Evolutionary conservation across 2,888 invertebrate species (phyloP).

Genomic region (Philonicus albiceps): DNA sequence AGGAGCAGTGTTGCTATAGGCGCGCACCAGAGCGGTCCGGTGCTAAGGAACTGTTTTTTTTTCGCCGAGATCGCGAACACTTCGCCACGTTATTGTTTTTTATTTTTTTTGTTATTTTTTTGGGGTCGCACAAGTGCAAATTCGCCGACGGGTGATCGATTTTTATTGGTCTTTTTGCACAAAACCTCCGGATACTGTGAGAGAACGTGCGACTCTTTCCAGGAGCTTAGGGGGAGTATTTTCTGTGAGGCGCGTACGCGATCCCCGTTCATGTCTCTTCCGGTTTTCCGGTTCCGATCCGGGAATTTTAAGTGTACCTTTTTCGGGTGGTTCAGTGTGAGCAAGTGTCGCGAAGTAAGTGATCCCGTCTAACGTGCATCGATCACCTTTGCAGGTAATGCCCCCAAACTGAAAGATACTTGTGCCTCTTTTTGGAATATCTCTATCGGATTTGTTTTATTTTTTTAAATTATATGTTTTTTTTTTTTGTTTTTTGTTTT

Average conservation of each 20-base stretch:
- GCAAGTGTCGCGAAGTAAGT: not conserved
- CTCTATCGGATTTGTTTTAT: not conserved
- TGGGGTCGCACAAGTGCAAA: not conserved
- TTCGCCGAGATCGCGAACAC: not conserved
- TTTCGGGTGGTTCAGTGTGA: not conserved
- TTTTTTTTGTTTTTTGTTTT: not conserved
- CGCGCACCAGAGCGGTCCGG: not conserved
- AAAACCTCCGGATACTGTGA: not conserved
- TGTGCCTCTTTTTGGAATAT: not conserved
- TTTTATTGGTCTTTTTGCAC: not conserved
- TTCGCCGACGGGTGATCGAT: conserved; percentile 35
- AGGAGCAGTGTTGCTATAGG: conserved; percentile 14
- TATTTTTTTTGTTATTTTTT: too few species aligned
- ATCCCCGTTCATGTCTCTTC: not conserved
- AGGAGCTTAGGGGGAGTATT: not conserved
- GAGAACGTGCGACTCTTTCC: not conserved
- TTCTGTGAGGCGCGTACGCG: not conserved
- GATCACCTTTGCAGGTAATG: not conserved
- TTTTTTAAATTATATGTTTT: too few species aligned
- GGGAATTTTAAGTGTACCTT: not conserved
- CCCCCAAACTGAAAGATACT: not conserved
- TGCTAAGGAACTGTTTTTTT: not conserved
- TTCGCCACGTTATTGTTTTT: not conserved
- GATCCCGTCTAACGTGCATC: not conserved
- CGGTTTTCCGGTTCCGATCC: not conserved